phyloP scores from a whole-genome alignment of 2,888 invertebrate genomes.

The Dryomyza anilis region DNA sequence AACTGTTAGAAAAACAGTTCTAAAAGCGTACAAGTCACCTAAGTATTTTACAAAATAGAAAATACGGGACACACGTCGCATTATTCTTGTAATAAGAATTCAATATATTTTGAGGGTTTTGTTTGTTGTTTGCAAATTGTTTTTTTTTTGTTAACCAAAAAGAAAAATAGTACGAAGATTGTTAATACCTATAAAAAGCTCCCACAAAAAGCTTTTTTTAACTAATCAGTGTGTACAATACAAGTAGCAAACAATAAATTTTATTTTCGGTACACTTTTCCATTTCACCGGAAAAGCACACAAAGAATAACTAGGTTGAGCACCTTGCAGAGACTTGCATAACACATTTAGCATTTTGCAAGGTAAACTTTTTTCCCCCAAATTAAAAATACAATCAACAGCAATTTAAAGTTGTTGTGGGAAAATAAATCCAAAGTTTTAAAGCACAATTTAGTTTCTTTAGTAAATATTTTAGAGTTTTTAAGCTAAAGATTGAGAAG shows the following conservation, averaged over 20 bases:
- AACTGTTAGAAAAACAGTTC: constrained; percentile 26
- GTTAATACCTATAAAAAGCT: constrained; percentile 24
- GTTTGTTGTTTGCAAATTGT: constrained; percentile 61
- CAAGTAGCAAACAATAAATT: constrained; percentile 60
- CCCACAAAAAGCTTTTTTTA: constrained; percentile 32
- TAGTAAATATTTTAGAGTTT: constrained; percentile 32
- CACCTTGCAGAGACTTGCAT: constrained; percentile 29
- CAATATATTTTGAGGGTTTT: constrained; percentile 49
- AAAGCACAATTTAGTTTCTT: constrained; percentile 49
- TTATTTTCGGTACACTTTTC: constrained; percentile 54
- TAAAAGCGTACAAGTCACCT: too few species aligned
- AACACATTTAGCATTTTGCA: constrained; percentile 3
- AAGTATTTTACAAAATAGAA: constrained; percentile 14
- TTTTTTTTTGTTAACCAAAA: constrained; percentile 44
- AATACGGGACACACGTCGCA: too few species aligned
- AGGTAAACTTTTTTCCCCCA: constrained; percentile 9
- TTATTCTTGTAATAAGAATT: constrained; percentile 28
- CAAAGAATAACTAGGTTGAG: constrained; percentile 44
- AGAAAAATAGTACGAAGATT: constrained; percentile 60
- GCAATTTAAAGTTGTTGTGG: constrained; percentile 32
- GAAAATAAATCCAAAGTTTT: constrained; percentile 35
- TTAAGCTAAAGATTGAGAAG: constrained; percentile 51
- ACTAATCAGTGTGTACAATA: constrained; percentile 57
- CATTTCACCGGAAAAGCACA: constrained; percentile 24
- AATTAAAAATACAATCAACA: neutral